Percentiles rank a stretch among this genome's conserved stretches.
phyloP scores from a whole-genome alignment of 2,113 vertebrate genomes.

The Buteo buteo region DNA sequence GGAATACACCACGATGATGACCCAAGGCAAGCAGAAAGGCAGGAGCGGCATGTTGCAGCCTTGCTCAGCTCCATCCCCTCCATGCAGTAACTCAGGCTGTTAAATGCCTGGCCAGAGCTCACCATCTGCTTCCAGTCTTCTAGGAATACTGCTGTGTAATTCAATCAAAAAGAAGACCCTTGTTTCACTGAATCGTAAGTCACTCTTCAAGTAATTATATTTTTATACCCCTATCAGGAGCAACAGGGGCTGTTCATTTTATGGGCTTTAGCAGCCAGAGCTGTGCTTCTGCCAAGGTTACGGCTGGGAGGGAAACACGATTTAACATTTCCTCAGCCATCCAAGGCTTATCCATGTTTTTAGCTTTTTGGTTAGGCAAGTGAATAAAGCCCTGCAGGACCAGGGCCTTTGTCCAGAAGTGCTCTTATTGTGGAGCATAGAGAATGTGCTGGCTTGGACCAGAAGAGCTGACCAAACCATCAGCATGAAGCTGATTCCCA shows the following conservation, averaged over 20 bases:
- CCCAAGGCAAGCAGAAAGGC: not conserved
- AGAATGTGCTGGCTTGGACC: not conserved
- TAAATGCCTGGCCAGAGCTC: slow-evolving; percentile 58
- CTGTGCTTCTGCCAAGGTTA: slow-evolving; percentile 47
- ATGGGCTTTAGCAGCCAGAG: slow-evolving; percentile 32
- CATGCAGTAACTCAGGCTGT: slow-evolving; percentile 46
- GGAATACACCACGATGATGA: not conserved
- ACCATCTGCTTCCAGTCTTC: slow-evolving; percentile 71
- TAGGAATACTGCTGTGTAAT: slow-evolving; percentile 58
- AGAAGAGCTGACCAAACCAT: not conserved
- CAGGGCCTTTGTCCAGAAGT: not conserved
- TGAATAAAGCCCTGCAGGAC: not conserved
- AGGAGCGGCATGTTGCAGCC: not conserved
- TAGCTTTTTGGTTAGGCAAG: not conserved
- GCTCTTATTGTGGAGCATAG: not conserved
- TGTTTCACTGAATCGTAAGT: slow-evolving; percentile 59
- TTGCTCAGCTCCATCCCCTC: not conserved
- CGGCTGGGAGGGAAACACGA: not conserved
- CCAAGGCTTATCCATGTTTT: not conserved
- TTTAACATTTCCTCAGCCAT: not conserved
- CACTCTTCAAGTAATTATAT: slow-evolving; percentile 66
- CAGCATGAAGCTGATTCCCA: not conserved
- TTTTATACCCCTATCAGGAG: slow-evolving; percentile 70
- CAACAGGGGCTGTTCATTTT: slow-evolving; percentile 59
- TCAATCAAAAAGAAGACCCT: slow-evolving; percentile 57